Conservation (phyloP, 2,797 vertebrate species). For the Garrulus glandarius region DNA sequence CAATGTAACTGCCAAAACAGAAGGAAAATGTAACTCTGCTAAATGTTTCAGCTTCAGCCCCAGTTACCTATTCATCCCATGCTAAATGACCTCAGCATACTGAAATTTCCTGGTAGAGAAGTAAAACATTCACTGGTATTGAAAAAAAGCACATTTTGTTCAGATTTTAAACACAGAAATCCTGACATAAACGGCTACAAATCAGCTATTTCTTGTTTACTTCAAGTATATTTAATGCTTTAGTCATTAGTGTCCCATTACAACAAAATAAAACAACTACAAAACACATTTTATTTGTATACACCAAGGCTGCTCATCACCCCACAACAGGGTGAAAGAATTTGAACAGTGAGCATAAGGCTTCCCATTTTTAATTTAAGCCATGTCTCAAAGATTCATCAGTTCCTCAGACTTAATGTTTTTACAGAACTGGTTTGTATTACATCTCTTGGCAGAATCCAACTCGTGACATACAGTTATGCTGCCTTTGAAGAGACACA, state of each 20-base stretch:
- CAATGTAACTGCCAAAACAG: not conserved
- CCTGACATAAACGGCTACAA: not conserved
- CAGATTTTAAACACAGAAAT: not conserved
- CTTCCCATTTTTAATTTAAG: not conserved
- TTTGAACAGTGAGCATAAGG: not conserved
- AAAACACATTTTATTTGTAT: not conserved
- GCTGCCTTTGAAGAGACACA: not conserved
- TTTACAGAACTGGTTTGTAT: not conserved
- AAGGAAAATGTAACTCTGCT: constrained; percentile 7
- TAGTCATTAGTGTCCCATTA: not conserved
- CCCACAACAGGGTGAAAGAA: not conserved
- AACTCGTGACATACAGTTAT: not conserved
- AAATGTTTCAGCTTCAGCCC: not conserved
- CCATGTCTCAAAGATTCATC: not conserved
- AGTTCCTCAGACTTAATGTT: not conserved
- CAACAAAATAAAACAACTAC: not conserved
- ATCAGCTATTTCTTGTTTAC: not conserved
- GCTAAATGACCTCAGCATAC: constrained; percentile 17
- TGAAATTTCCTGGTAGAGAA: constrained; percentile 40
- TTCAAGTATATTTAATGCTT: not conserved
- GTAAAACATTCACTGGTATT: not conserved
- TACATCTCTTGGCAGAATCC: not conserved
- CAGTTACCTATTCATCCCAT: not conserved
- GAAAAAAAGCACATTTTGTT: not conserved
- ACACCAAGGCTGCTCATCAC: not conserved